Evolutionary conservation across 30 jellyfish, hydroid and myxozoan species (phyloP).

Genomic region (Hydractinia echinata): DNA sequence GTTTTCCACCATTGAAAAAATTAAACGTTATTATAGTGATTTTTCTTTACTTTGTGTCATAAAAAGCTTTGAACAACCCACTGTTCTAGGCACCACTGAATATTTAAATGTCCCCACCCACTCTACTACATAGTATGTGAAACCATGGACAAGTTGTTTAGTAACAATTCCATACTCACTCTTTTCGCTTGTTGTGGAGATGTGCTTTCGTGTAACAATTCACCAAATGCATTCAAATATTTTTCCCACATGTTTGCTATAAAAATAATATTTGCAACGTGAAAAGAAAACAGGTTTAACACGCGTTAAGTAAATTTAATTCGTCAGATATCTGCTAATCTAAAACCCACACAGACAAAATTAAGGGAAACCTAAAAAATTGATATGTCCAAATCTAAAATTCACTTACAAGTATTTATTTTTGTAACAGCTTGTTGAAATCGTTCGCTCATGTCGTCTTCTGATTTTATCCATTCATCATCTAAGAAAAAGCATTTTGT

Average conservation of each 20-base stretch:
- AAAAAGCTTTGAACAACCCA: neutral
- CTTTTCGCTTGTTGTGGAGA: conserved; percentile 8
- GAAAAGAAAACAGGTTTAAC: neutral
- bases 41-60: neutral
- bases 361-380: too few relatives aligned
- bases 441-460: conserved; percentile 22
- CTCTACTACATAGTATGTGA: too few relatives aligned
- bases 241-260: conserved; percentile 36
- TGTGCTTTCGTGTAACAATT: conserved; percentile 17
- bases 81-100: too few relatives aligned
- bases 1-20: too few relatives aligned
- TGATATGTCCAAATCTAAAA: neutral
- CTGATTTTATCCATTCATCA: conserved; percentile 58
- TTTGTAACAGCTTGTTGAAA: conserved; percentile 41
- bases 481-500: conserved; percentile 35
- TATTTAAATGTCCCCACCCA: too few relatives aligned
- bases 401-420: conserved; percentile 5
- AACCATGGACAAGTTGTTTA: too few relatives aligned
- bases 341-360: too few relatives aligned
- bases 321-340: too few relatives aligned
- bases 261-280: neutral
- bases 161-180: neutral
- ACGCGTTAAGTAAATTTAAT: too few relatives aligned
- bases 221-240: conserved; percentile 17
- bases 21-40: too few relatives aligned